These are phyloP conservation scores for Rhodeus uyekii DNA, from an alignment of 2,797 vertebrate genomes.

Conservation along the genomic window DNA sequence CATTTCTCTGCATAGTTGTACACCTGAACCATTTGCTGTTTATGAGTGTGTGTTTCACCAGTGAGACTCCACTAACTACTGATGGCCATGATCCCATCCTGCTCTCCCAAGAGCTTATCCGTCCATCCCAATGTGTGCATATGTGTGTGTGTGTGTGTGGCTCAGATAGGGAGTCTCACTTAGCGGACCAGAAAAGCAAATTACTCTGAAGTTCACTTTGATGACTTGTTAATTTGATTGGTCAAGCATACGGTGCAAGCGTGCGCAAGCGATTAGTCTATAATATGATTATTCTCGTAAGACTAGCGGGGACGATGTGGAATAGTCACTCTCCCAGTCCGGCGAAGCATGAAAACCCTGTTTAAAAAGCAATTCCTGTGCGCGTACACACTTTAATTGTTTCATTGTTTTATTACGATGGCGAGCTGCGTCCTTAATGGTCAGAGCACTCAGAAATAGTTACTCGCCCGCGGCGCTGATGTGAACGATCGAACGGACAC, in stretches of 20 bases:
- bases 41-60: constrained; percentile 22
- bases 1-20: constrained; percentile 43
- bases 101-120: constrained; percentile 31
- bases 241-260: constrained; percentile 35
- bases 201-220: constrained; percentile 48
- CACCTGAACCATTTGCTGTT: constrained; percentile 36
- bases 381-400: constrained; percentile 53
- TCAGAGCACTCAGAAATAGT: constrained; percentile 42
- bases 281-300: constrained; percentile 54
- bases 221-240: constrained; percentile 52
- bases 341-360: constrained; percentile 56
- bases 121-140: constrained; percentile 22
- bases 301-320: constrained; percentile 46
- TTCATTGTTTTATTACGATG: constrained; percentile 58
- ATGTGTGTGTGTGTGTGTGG: constrained; percentile 21
- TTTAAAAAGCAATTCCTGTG: constrained; percentile 60
- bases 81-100: constrained; percentile 35
- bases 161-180: constrained; percentile 19
- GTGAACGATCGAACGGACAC: constrained; percentile 39
- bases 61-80: constrained; percentile 30
- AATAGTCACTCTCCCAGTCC: constrained; percentile 48
- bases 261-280: constrained; percentile 36
- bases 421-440: constrained; percentile 41
- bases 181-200: constrained; percentile 33
- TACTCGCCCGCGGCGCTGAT: constrained; percentile 3